A percentile compares a stretch with the other conserved stretches of the same genome.
These are phyloP conservation scores for Fratercula arctica DNA, from an alignment of 2,797 vertebrate genomes.

Conservation along the genomic window DNA sequence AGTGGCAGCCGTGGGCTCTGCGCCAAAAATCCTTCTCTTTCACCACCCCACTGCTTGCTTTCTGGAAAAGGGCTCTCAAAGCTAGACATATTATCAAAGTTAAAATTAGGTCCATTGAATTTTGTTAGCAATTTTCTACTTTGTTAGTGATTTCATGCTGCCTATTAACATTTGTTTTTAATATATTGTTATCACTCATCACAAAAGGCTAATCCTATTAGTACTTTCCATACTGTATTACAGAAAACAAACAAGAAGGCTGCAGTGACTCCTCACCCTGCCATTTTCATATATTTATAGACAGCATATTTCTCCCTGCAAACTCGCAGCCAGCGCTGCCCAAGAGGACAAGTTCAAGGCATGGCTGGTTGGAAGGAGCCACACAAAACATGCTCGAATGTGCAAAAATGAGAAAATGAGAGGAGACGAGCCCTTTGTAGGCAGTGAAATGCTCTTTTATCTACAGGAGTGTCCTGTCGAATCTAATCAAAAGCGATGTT, in stretches of 20 bases:
- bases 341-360: not conserved
- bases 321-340: not conserved
- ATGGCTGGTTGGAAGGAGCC: not conserved
- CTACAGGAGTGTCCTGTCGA: not conserved
- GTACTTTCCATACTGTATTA: slow-evolving; percentile 42
- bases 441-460: not conserved
- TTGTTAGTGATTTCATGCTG: slow-evolving; percentile 64
- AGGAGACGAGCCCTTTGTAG: not conserved
- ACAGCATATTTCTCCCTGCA: not conserved
- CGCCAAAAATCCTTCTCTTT: fast-evolving
- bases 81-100: not conserved
- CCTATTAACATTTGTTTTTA: slow-evolving; percentile 70
- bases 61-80: not conserved
- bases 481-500: not conserved
- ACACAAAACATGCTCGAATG: not conserved
- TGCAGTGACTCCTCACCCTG: not conserved
- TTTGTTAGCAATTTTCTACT: slow-evolving; percentile 71
- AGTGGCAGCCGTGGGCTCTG: not conserved
- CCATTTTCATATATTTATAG: not conserved
- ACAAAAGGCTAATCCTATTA: slow-evolving; percentile 70
- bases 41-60: not conserved
- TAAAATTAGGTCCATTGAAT: slow-evolving; percentile 52
- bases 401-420: not conserved
- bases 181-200: slow-evolving; percentile 67
- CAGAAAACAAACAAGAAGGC: slow-evolving; percentile 56